phyloP scores from a whole-genome alignment of 2,888 invertebrate genomes.

The Asteroscopus sphinx region DNA sequence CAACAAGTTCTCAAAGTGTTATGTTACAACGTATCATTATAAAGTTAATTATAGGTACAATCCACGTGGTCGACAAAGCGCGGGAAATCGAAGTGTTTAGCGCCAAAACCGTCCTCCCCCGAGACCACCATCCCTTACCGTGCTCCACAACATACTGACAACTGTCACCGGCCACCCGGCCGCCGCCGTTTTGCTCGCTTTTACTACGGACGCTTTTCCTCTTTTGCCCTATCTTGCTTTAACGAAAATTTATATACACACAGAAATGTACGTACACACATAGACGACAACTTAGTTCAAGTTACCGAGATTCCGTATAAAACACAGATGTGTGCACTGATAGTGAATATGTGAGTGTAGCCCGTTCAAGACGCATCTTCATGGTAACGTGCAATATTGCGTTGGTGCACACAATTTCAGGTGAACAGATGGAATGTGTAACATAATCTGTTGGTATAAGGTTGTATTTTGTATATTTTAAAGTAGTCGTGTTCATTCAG shows the following conservation, averaged over 20 bases:
- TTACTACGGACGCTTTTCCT: constrained; percentile 82
- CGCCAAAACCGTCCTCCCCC: constrained; percentile 71
- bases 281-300: constrained; percentile 73
- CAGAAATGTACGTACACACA: constrained; percentile 77
- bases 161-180: constrained; percentile 77
- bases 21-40: constrained; percentile 60
- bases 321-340: constrained; percentile 60
- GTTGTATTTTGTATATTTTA: constrained; percentile 64
- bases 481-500: constrained; percentile 70
- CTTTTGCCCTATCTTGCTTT: constrained; percentile 84
- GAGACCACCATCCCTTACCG: constrained; percentile 82
- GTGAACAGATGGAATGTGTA: constrained; percentile 58
- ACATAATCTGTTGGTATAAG: constrained; percentile 66
- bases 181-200: constrained; percentile 81
- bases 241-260: constrained; percentile 82
- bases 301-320: constrained; percentile 55
- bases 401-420: constrained; percentile 77
- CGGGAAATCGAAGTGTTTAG: constrained; percentile 80
- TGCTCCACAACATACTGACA: constrained; percentile 81
- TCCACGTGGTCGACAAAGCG: constrained; percentile 78
- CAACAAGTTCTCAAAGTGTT: constrained; percentile 58
- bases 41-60: constrained; percentile 60
- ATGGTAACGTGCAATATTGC: constrained; percentile 68
- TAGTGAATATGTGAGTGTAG: constrained; percentile 65
- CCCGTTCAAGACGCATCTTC: constrained; percentile 75